phyloP scores from a whole-genome alignment of 2,888 invertebrate genomes.

The Amorpha juglandis region DNA sequence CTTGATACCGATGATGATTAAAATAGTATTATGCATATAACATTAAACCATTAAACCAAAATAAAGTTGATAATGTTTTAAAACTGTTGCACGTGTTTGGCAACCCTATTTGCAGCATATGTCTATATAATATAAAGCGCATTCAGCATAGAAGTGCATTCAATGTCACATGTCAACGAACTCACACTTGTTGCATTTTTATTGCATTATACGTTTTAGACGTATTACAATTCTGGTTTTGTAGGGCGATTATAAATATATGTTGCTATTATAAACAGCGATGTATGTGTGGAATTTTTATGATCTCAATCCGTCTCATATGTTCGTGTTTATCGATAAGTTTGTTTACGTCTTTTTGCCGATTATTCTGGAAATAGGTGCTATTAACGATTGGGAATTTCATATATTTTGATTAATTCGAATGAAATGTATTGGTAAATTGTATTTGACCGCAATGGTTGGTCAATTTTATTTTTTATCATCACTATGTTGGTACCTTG shows the following conservation, averaged over 20 bases:
- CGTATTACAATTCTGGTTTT: constrained; percentile 12
- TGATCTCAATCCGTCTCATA: background rate
- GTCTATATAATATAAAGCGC: constrained; percentile 14
- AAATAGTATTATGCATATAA: too few species aligned
- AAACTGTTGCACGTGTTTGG: background rate
- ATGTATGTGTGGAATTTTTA: background rate
- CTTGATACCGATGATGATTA: too few species aligned
- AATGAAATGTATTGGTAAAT: background rate
- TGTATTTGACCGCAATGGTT: too few species aligned
- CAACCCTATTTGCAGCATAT: background rate
- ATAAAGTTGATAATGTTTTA: too few species aligned
- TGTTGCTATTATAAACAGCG: background rate
- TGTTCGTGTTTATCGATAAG: background rate
- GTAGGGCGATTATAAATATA: background rate
- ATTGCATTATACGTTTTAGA: constrained; percentile 38
- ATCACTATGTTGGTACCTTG: too few species aligned
- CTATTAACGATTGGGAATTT: background rate
- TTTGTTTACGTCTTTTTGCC: background rate
- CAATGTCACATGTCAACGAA: constrained; percentile 58
- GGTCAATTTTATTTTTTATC: too few species aligned
- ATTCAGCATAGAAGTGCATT: constrained; percentile 34
- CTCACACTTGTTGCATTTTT: constrained; percentile 52
- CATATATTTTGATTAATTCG: too few species aligned
- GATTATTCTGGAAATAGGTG: background rate
- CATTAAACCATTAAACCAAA: too few species aligned